Percentiles rank a stretch among this genome's conserved stretches.
Conservation (phyloP, 2,113 vertebrate genomes). For the Okapia johnstoni region DNA sequence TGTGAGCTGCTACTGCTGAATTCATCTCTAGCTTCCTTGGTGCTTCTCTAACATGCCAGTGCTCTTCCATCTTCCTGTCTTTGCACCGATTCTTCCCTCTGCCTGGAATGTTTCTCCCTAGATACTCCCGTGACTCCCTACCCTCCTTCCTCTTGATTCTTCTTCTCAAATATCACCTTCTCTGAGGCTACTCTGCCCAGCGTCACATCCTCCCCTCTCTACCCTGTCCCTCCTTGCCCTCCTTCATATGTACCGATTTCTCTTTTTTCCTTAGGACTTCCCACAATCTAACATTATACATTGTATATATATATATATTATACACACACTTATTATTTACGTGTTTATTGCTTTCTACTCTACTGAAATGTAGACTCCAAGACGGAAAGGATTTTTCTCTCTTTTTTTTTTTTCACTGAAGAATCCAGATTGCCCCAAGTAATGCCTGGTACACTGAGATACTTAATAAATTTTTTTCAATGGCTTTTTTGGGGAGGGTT, state of each 20-base stretch:
- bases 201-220: rapidly evolving
- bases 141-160: background rate
- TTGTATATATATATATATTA: background rate
- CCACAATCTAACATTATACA: background rate
- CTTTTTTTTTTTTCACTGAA: background rate
- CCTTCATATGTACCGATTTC: background rate
- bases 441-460: background rate
- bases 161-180: background rate
- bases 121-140: background rate
- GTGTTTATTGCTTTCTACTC: background rate
- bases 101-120: background rate
- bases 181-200: background rate
- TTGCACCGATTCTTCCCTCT: background rate
- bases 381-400: background rate
- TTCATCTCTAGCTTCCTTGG: too few relatives aligned
- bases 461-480: background rate
- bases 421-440: background rate
- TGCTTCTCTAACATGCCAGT: background rate
- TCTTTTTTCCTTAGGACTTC: background rate
- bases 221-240: background rate
- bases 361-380: background rate
- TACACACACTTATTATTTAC: background rate
- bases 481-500: background rate
- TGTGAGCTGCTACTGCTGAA: background rate
- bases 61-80: background rate